A percentile compares a stretch with the other conserved stretches of the same genome.
These are phyloP conservation scores for Miniopterus natalensis DNA, from an alignment of 2,113 vertebrate genomes.

Conservation along the genomic window DNA sequence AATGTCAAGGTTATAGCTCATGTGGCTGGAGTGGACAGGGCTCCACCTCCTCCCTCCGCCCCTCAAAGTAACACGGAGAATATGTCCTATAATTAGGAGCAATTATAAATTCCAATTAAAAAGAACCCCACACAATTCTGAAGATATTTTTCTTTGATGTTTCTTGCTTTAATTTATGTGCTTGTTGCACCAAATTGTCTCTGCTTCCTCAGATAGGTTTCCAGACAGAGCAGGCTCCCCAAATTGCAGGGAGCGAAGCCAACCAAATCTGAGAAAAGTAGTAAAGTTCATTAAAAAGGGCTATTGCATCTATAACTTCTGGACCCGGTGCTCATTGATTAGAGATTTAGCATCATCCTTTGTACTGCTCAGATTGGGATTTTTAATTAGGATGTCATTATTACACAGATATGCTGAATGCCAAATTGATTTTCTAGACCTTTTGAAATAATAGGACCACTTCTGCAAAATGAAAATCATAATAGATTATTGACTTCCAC, in stretches of 20 bases:
- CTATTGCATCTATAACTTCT: slow-evolving; percentile 88
- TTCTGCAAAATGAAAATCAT: slow-evolving; percentile 94
- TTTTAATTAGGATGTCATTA: slow-evolving; percentile 93
- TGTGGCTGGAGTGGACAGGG: slow-evolving; percentile 75
- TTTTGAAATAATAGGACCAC: slow-evolving; percentile 90
- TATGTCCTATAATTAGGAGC: slow-evolving; percentile 82
- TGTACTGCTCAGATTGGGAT: slow-evolving; percentile 87
- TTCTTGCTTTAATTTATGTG: slow-evolving; percentile 71
- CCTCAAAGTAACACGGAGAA: slow-evolving; percentile 74
- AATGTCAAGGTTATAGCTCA: slow-evolving; percentile 78
- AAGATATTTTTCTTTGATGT: slow-evolving; percentile 66
- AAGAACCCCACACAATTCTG: slow-evolving; percentile 63
- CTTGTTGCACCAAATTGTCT: slow-evolving; percentile 43
- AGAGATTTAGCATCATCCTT: slow-evolving; percentile 89
- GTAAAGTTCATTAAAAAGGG: slow-evolving; percentile 84
- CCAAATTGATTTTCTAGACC: slow-evolving; percentile 91
- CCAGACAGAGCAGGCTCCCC: neutral
- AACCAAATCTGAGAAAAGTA: slow-evolving; percentile 75
- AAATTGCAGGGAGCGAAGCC: slow-evolving; percentile 74
- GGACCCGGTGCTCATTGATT: slow-evolving; percentile 88
- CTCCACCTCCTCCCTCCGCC: slow-evolving; percentile 26
- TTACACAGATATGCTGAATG: slow-evolving; percentile 91
- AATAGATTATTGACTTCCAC: slow-evolving; percentile 93
- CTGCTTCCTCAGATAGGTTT: slow-evolving; percentile 27
- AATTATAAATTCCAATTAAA: slow-evolving; percentile 83